Percentiles rank a stretch among this genome's conserved stretches.
Evolutionary conservation across 30 jellyfish, hydroid and myxozoan genomes (phyloP).

Genomic region (Hydractinia echinata): DNA sequence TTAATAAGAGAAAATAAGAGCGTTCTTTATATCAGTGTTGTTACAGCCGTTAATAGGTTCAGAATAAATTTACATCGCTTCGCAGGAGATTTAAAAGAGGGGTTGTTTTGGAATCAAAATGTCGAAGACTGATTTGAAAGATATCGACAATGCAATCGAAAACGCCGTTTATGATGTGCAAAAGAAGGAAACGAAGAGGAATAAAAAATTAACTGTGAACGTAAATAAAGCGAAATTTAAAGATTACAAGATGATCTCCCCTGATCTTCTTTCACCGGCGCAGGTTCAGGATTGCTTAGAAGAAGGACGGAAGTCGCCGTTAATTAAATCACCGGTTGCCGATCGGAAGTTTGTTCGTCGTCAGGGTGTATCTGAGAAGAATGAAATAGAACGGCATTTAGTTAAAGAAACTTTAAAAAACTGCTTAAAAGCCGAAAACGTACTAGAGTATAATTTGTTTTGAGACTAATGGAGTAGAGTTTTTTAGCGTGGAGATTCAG

Average conservation of each 20-base stretch:
- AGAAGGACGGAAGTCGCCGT: background rate
- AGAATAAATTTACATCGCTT: too few relatives aligned
- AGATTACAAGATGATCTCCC: background rate
- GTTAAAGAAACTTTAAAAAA: background rate
- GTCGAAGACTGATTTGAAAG: background rate
- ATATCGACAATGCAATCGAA: background rate
- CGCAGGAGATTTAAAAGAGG: too few relatives aligned
- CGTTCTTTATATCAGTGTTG: too few relatives aligned
- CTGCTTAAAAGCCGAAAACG: background rate
- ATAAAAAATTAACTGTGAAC: background rate
- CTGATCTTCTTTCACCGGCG: background rate
- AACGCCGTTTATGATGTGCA: background rate
- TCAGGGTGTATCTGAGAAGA: slow-evolving; percentile 2
- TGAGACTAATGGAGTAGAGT: too few relatives aligned
- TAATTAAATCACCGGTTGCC: background rate
- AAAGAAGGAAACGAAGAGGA: background rate
- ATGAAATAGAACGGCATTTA: slow-evolving; percentile 3
- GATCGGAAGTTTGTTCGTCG: background rate
- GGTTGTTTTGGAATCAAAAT: too few relatives aligned
- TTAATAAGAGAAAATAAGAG: too few relatives aligned
- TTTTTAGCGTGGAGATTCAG: too few relatives aligned
- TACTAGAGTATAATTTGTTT: background rate
- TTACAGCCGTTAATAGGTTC: too few relatives aligned
- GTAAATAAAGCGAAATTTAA: background rate
- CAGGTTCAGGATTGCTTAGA: background rate